These are phyloP conservation scores for Chloroclystis v-ata DNA, from an alignment of 2,888 invertebrate species.

Conservation along the genomic window DNA sequence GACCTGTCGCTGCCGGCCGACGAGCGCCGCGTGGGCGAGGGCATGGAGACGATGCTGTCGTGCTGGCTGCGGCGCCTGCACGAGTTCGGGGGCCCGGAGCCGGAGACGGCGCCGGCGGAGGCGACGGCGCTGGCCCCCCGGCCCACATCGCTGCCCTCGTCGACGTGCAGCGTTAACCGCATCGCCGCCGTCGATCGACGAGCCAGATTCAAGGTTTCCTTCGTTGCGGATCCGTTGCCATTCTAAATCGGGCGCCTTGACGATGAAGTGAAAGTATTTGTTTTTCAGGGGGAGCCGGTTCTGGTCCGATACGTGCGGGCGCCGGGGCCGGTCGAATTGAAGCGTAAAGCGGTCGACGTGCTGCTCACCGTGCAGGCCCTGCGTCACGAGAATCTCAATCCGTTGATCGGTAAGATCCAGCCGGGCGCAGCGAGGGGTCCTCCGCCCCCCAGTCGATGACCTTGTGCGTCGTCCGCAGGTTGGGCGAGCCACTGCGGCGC, in stretches of 20 bases:
- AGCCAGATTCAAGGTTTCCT: conserved; percentile 87
- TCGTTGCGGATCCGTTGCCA: too few species aligned
- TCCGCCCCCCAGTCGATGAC: conserved; percentile 84
- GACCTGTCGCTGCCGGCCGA: conserved; percentile 51
- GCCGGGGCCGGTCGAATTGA: conserved; percentile 82
- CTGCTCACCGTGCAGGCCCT: conserved; percentile 88
- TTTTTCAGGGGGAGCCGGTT: conserved; percentile 90
- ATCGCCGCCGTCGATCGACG: conserved; percentile 80
- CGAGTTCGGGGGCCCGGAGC: conserved; percentile 89
- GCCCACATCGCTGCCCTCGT: conserved; percentile 69
- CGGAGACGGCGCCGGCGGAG: conserved; percentile 84
- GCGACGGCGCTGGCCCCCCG: conserved; percentile 77
- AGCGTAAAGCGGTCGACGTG: conserved; percentile 87
- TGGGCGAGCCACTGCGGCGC: conserved; percentile 78
- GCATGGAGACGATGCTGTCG: conserved; percentile 91
- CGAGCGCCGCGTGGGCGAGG: conserved; percentile 76
- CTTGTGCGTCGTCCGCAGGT: conserved; percentile 52
- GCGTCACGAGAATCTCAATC: conserved; percentile 94
- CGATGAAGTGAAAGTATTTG: too few species aligned
- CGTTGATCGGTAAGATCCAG: conserved; percentile 82
- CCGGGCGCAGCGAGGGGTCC: conserved; percentile 82
- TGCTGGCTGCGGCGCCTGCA: conserved; percentile 91
- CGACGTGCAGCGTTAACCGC: conserved; percentile 70
- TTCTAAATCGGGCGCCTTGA: too few species aligned
- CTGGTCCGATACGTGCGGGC: conserved; percentile 87